phyloP scores from a whole-genome alignment of 2,888 invertebrate genomes.

The Phyllotreta striolata region DNA sequence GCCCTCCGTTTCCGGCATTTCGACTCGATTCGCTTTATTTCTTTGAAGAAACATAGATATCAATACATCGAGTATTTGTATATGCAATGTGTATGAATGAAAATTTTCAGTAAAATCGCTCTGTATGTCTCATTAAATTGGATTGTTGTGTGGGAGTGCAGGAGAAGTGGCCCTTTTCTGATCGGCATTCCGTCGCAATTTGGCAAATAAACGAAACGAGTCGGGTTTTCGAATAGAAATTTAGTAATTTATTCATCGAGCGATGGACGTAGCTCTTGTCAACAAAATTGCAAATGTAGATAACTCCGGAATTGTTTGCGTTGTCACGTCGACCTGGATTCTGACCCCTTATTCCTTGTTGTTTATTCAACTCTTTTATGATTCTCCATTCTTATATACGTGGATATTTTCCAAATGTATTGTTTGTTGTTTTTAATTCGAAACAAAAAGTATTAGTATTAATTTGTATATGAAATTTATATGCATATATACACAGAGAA shows the following conservation, averaged over 20 bases:
- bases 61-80: not conserved
- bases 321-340: conserved; percentile 22
- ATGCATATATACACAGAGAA: no score
- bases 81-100: not conserved
- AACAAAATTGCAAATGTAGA: conserved; percentile 29
- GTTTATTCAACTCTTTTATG: not conserved
- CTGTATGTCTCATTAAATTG: conserved; percentile 20
- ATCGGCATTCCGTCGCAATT: conserved; percentile 23
- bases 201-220: conserved; percentile 26
- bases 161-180: conserved; percentile 21
- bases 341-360: conserved; percentile 8
- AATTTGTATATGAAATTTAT: no score
- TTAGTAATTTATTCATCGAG: conserved; percentile 29
- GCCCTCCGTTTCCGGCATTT: conserved; percentile 6
- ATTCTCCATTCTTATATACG: not conserved
- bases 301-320: conserved; percentile 26
- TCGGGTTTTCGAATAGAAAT: conserved; percentile 10
- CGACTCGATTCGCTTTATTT: no score
- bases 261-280: conserved; percentile 25
- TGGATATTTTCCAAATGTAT: no score
- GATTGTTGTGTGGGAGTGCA: conserved; percentile 10
- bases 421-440: no score
- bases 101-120: conserved; percentile 5
- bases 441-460: no score
- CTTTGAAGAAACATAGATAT: no score